Evolutionary conservation across 64 coral and sea anemone genomes (phyloP).

Genomic region (Stichodactyla helianthus): DNA sequence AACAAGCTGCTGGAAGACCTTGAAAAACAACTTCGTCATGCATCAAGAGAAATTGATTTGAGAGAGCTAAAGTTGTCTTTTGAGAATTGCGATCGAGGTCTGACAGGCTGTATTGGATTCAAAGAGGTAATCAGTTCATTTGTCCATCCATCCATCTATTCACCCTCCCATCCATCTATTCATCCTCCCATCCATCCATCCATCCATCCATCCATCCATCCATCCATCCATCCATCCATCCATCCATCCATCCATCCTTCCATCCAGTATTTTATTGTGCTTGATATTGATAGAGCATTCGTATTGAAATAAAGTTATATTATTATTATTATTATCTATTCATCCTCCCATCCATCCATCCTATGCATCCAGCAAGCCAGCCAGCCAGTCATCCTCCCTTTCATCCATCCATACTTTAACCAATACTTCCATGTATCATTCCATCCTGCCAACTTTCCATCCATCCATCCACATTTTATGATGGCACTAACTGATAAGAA

Average conservation of each 20-base stretch:
- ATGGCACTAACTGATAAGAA: not conserved
- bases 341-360: no score
- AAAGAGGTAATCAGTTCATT: slow-evolving; percentile 35
- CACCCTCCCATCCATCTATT: no score
- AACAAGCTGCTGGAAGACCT: slow-evolving; percentile 42
- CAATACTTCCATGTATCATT: no score
- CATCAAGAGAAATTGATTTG: slow-evolving; percentile 16
- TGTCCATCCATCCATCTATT: not conserved
- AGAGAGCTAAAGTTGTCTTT: slow-evolving; percentile 54
- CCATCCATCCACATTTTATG: not conserved
- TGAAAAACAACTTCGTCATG: slow-evolving; percentile 41
- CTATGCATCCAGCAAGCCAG: no score
- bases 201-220: not conserved
- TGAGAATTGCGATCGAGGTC: slow-evolving; percentile 55
- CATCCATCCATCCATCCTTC: not conserved
- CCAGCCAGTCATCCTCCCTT: no score
- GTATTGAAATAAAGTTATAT: no score
- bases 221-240: not conserved
- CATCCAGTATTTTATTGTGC: no score
- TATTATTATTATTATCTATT: no score
- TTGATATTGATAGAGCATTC: no score
- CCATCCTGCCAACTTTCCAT: no score
- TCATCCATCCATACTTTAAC: no score
- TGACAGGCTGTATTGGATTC: slow-evolving; percentile 33
- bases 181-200: not conserved